Conservation (phyloP, 2,113 vertebrate genomes). For the Nerophis lumbriciformis region DNA sequence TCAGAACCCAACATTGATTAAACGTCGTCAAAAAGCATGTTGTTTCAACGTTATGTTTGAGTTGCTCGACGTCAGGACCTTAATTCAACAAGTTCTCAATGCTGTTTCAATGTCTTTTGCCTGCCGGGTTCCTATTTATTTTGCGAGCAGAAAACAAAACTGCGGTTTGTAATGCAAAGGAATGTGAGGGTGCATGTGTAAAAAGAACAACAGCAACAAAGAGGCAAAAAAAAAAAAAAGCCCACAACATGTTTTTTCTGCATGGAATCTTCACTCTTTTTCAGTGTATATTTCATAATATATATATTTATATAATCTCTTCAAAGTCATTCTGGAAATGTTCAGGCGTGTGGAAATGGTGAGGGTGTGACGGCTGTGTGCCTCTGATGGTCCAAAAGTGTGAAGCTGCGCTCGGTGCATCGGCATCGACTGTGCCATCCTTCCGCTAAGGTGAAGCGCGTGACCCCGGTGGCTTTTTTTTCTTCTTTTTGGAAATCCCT, state of each 20-base stretch:
- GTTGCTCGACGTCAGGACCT: no score
- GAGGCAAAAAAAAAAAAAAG: constrained; percentile 60
- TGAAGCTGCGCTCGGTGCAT: constrained; percentile 38
- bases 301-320: constrained; percentile 81
- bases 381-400: constrained; percentile 37
- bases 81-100: no score
- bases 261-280: constrained; percentile 72
- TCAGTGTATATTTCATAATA: constrained; percentile 77
- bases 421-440: constrained; percentile 46
- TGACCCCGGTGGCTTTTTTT: neutral
- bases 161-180: constrained; percentile 61
- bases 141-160: constrained; percentile 55
- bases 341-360: constrained; percentile 55
- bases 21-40: no score
- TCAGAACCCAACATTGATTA: no score
- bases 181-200: constrained; percentile 68
- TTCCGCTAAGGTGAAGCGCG: constrained; percentile 48
- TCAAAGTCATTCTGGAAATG: constrained; percentile 73
- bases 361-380: constrained; percentile 17
- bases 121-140: neutral
- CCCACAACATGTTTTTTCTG: constrained; percentile 68
- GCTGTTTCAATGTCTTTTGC: no score
- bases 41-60: no score
- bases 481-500: constrained; percentile 51
- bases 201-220: constrained; percentile 66